Evolutionary conservation across 2,797 vertebrate genomes (phyloP).

Genomic region (Staurois parvus): DNA sequence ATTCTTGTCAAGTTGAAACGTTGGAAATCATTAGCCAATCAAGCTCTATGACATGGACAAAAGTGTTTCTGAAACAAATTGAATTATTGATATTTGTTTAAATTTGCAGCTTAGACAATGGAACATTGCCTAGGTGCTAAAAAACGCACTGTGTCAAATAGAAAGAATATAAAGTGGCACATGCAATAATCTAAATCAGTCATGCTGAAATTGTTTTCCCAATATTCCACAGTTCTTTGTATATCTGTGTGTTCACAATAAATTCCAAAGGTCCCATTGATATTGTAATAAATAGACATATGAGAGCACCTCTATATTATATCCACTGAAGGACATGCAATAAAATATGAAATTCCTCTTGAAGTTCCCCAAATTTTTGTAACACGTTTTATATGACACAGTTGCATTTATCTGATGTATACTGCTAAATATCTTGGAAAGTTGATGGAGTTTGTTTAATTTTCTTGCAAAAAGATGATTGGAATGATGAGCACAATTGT

Average conservation of each 20-base stretch:
- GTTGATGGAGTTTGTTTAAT: too few relatives aligned
- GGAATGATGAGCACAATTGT: too few relatives aligned
- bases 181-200: constrained; percentile 38
- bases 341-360: too few relatives aligned
- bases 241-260: not conserved
- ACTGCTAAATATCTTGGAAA: too few relatives aligned
- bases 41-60: constrained; percentile 71
- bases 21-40: constrained; percentile 75
- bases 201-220: not conserved
- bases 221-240: constrained; percentile 12
- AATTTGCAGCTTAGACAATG: constrained; percentile 64
- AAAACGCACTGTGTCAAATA: constrained; percentile 20
- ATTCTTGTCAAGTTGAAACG: constrained; percentile 70
- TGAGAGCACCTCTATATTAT: not conserved
- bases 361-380: too few relatives aligned
- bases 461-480: too few relatives aligned
- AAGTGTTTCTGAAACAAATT: constrained; percentile 66
- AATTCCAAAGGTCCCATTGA: not conserved
- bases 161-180: constrained; percentile 50
- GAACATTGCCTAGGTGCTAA: constrained; percentile 37
- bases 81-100: constrained; percentile 74
- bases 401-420: too few relatives aligned
- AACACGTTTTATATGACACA: too few relatives aligned
- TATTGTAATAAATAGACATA: not conserved
- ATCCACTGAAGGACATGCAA: too few relatives aligned